Percentiles rank a stretch among this genome's conserved stretches.
These are phyloP conservation scores for Tenebrio molitor DNA, from an alignment of 1,140 invertebrate genomes.

Conservation along the genomic window DNA sequence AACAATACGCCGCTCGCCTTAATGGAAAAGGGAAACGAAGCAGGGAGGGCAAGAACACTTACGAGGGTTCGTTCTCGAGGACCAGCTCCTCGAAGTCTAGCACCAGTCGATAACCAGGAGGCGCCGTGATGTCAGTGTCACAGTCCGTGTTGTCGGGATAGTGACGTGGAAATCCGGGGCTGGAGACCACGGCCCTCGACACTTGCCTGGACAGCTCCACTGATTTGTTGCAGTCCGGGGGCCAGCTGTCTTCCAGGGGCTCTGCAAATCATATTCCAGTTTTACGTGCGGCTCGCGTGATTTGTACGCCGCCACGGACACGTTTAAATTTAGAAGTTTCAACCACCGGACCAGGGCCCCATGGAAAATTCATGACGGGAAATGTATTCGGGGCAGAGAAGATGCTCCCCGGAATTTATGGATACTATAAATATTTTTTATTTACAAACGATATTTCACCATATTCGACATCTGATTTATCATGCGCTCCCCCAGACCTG, in stretches of 20 bases:
- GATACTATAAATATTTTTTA: constrained; percentile 21
- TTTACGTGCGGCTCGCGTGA: background rate
- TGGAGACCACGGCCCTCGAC: constrained; percentile 72
- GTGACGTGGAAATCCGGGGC: constrained; percentile 77
- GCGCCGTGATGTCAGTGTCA: constrained; percentile 72
- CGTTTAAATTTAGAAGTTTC: constrained; percentile 20
- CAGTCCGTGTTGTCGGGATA: constrained; percentile 81
- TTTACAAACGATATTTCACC: constrained; percentile 6
- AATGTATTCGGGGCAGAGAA: constrained; percentile 22
- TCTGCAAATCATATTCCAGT: constrained; percentile 58
- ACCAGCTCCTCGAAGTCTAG: constrained; percentile 79
- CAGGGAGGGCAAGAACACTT: constrained; percentile 63
- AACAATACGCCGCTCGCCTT: constrained; percentile 3
- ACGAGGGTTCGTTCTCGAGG: constrained; percentile 78
- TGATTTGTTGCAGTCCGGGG: constrained; percentile 74
- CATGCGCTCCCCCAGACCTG: too few species aligned
- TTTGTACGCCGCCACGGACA: background rate
- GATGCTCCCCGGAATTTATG: constrained; percentile 12
- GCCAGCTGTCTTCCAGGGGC: constrained; percentile 63
- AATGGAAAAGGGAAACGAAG: constrained; percentile 19
- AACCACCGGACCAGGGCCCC: background rate
- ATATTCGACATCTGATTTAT: constrained; percentile 15
- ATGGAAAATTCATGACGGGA: constrained; percentile 28
- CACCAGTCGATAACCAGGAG: constrained; percentile 72
- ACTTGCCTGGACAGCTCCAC: constrained; percentile 72